Evolutionary conservation across 2,113 vertebrate genomes (phyloP), one percentile per base, ranked within the genome.

Genomic region (Labeo catla): DNA sequence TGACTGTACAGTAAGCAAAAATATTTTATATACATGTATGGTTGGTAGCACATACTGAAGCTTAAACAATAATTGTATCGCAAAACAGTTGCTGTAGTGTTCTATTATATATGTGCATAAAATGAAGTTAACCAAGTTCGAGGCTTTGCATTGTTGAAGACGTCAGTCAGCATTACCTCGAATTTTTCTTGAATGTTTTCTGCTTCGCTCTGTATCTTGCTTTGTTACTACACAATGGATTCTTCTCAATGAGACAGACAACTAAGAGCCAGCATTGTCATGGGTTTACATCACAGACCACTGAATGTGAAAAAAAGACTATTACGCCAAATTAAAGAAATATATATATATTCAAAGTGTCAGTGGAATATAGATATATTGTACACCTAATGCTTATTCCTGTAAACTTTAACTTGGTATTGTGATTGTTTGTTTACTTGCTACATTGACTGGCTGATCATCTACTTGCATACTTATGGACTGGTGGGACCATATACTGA

Each of bases 241-340:
- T 77, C 10, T 83, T 72, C 57, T 63, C 50, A 59, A 34, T 80
- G 84, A 86, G 82, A 86, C 54, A 57, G 54, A 86, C 49, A 85
- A 89, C 39, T 47, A 82, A 70, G 77, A 87, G 81, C 78, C 57
- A 81, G 68, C 78, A 84, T 77, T 86, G 45, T 78, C 76, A 66
- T 88, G 72, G 81, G 88, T 91, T 89, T 87, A 89, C 86, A 86
- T 89, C 76, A 87, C 84, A 89, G 89, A 91, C 89, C 80, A 45
- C 83, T 88, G 89, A 91, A 90, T 91, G 89, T 91, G 70, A 83
- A 86, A 86, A 74, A 76, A 76, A 80, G 72, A 89, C 86, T 82
- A 68, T 80, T 21, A 90, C 63, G 45, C 74, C 84, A 87, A 90
- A 89, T 86, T 61, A 59, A 45, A 36, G 72, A 77, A 81, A 68